A percentile compares a stretch with the other conserved stretches of the same genome.
These are phyloP conservation scores for Ladona fulva DNA, from an alignment of 1,140 invertebrate species.

Conservation along the genomic window DNA sequence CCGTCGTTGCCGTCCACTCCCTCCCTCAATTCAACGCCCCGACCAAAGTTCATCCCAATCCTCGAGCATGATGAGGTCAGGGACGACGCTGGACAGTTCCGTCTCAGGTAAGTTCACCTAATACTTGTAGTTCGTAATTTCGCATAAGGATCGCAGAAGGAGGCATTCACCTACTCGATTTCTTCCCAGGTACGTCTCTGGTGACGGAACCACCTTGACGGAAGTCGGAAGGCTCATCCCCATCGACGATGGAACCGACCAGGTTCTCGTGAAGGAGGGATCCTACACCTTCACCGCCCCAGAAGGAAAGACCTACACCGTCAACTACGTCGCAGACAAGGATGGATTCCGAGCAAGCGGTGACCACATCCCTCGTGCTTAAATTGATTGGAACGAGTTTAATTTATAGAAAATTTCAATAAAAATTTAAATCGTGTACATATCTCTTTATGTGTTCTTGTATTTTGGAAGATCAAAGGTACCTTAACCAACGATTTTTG, in stretches of 20 bases:
- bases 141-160: too few relatives aligned
- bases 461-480: too few relatives aligned
- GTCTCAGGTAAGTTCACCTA: not conserved
- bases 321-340: constrained; percentile 31
- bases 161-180: too few relatives aligned
- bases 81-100: not conserved
- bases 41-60: not conserved
- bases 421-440: too few relatives aligned
- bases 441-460: too few relatives aligned
- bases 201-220: not conserved
- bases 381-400: too few relatives aligned
- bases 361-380: constrained; percentile 25
- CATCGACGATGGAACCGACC: not conserved
- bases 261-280: constrained; percentile 24
- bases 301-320: constrained; percentile 21
- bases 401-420: too few relatives aligned
- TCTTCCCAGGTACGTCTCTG: not conserved
- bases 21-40: too few relatives aligned
- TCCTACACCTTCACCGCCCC: constrained; percentile 17
- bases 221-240: not conserved
- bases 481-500: too few relatives aligned
- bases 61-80: not conserved
- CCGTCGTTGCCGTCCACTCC: too few relatives aligned
- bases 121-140: too few relatives aligned
- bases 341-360: constrained; percentile 27